Conservation (phyloP, 92 coral and sea anemone species). For the Actinernus sp. region DNA sequence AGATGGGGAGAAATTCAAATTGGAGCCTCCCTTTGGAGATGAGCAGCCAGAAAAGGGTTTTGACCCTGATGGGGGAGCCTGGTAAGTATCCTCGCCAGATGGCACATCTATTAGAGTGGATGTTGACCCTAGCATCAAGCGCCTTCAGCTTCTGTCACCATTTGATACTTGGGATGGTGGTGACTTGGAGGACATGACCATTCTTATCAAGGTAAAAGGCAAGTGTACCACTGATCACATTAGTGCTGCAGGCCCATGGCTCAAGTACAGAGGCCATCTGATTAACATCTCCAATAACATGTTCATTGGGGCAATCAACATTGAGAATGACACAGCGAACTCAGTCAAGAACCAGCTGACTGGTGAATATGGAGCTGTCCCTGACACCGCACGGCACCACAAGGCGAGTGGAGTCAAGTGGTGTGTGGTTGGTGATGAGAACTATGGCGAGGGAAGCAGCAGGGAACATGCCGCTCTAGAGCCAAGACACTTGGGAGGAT, state of each 20-base stretch:
- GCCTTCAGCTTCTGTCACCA: constrained; percentile 89
- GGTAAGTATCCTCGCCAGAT: constrained; percentile 91
- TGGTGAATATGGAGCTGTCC: constrained; percentile 92
- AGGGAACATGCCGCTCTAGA: constrained; percentile 98
- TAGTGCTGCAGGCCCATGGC: constrained; percentile 99
- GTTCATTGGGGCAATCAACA: constrained; percentile 98
- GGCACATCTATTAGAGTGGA: constrained; percentile 77
- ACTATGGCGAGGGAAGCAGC: constrained; percentile 99
- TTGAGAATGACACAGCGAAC: constrained; percentile 91
- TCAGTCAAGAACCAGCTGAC: constrained; percentile 83
- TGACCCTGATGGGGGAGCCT: constrained; percentile 96
- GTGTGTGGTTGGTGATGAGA: constrained; percentile 97
- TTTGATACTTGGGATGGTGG: constrained; percentile 96
- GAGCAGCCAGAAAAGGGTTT: constrained; percentile 93
- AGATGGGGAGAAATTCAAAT: constrained; percentile 85
- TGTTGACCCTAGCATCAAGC: constrained; percentile 86
- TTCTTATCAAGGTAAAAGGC: constrained; percentile 92
- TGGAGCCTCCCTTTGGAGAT: constrained; percentile 92
- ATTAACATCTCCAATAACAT: constrained; percentile 98
- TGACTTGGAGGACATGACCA: constrained; percentile 89
- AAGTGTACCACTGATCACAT: constrained; percentile 99
- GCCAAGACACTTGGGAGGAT: constrained; percentile 98
- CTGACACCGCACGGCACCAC: constrained; percentile 95
- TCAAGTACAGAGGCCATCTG: constrained; percentile 96
- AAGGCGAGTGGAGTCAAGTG: constrained; percentile 96